Evolutionary conservation across 2,113 vertebrate genomes (phyloP), one percentile per base, ranked within the genome.

Genomic region (Butorides virescens): DNA sequence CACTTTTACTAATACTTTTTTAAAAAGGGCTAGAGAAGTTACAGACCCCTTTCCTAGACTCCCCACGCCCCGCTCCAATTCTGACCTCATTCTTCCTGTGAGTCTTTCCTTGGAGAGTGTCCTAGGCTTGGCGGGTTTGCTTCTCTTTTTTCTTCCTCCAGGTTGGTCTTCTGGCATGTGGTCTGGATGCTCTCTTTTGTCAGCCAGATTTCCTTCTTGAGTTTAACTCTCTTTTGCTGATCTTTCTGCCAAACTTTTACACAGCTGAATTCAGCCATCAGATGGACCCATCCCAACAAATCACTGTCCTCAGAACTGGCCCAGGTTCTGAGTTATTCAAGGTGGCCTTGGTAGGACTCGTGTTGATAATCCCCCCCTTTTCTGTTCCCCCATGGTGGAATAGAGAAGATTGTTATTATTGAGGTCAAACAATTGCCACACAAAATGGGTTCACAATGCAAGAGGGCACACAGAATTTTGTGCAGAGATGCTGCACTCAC

Each of bases 71-170:
- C 5, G 7, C 18, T 97, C 93, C 93, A 96, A 50, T 79, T 94
- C 77, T 95, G 95, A 94, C 74, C 85, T 96, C 92, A 96, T 88
- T 88, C 81, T 95, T 96, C 90, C 84, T 76, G 30, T 92, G 93
- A 94, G 61, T 82, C 56, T 92, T 88, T 90, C 90, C 74, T 95
- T 97, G 94, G 95, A 96, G 87, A 94, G 25, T 53, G 9, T 90
- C 85, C 87, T 90, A 53, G 36, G 44, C 71, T 92, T 96, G 95
- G 74, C 27, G 0, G 36, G 46, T 78, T 89, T 2, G 0, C 19
- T 62, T 72, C 34, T 63, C 70, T 76, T 85, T 91, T 82, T 88
- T 42, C 58, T 65, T 82, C 32, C 66, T 82, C 49, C 85, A 96
- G 94, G 85, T 70, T 97, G 93, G 66, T 96, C 68, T 76, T 90